Conservation (phyloP, 2,113 vertebrate genomes). For the Syngnathus scovelli region DNA sequence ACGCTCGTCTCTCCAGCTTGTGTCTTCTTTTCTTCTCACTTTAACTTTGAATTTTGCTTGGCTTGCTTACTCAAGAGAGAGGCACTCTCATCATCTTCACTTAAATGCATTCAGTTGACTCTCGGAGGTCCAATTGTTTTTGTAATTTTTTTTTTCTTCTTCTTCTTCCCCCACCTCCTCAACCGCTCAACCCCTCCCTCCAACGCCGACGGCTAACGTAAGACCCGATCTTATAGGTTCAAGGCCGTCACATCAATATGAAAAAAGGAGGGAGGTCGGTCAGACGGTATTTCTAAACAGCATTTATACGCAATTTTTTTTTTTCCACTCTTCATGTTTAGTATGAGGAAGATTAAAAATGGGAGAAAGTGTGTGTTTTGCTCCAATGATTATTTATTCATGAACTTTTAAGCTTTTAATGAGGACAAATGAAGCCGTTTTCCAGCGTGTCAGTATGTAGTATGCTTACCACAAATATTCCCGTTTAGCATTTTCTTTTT, state of each 20-base stretch:
- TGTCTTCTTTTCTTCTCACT: conserved; percentile 71
- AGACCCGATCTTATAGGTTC: conserved; percentile 52
- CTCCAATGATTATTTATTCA: conserved; percentile 77
- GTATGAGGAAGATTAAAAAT: conserved; percentile 53
- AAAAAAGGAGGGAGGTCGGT: conserved; percentile 44
- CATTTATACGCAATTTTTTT: conserved; percentile 46
- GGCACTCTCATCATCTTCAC: conserved; percentile 63
- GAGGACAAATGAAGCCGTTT: conserved; percentile 78
- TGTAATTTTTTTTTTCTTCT: neutral
- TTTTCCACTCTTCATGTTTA: conserved; percentile 62
- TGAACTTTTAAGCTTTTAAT: conserved; percentile 81
- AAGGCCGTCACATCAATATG: conserved; percentile 60
- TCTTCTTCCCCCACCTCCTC: no score
- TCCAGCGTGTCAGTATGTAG: conserved; percentile 73
- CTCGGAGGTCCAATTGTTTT: conserved; percentile 66
- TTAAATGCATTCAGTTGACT: conserved; percentile 71
- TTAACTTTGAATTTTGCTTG: conserved; percentile 69
- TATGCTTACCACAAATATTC: conserved; percentile 72
- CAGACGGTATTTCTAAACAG: conserved; percentile 54
- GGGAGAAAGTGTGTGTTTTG: conserved; percentile 46
- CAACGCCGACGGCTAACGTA: conserved; percentile 51
- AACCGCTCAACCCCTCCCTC: conserved; percentile 12
- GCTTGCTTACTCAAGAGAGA: conserved; percentile 67
- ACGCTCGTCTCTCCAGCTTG: conserved; percentile 42
- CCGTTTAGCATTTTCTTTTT: conserved; percentile 69